Evolutionary conservation across 2,113 vertebrate species (phyloP), one percentile per base, ranked within the genome.

Genomic region (Paramisgurnus dabryanus): DNA sequence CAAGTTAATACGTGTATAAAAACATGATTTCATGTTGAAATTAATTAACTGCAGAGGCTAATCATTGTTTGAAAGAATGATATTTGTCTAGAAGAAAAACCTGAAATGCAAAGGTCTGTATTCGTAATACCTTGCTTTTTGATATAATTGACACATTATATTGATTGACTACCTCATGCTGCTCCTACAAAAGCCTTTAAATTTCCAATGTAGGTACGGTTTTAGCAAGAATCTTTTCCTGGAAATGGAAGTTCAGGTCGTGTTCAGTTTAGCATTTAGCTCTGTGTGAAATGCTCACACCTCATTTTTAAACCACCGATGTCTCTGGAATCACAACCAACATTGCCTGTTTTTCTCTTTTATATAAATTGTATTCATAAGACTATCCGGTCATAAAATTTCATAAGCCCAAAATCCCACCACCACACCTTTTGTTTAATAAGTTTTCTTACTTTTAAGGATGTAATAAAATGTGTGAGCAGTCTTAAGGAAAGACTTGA

Each of bases 381-480:
- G 45, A 17, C 41, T 34, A 39, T 53, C 4, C 13, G 50, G 4
- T 71, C 7, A 39, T n/a, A n/a, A 4, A 6, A 3, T 9, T 40
- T 57, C 9, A 72, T 55, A 18, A 11, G 39, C 3, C n/a, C 17
- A 7, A 6, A 58, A 34, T 41, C n/a, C 7, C 27, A 34, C 13
- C 8, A 64, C 22, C 22, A 49, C 18, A 43, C 45, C 7, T 74
- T 60, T 76, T 64, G 13, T 49, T 78, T 57, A 67, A 34, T 63
- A 45, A 0, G 58, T 57, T 85, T 79, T 72, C 7, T 34, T 79
- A 69, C 69, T 80, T 68, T 13, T 58, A 45, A 45, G 41, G 34
- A 58, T 64, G 75, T 17, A 74, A 67, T 67, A 40, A 72, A 82
- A 67, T 27, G 34, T 76, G 65, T 27, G 8, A 74, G 57, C 41